Evolutionary conservation across 2,888 invertebrate species (phyloP), one percentile per base, ranked within the genome.

Genomic region (Temnothorax ravouxi): DNA sequence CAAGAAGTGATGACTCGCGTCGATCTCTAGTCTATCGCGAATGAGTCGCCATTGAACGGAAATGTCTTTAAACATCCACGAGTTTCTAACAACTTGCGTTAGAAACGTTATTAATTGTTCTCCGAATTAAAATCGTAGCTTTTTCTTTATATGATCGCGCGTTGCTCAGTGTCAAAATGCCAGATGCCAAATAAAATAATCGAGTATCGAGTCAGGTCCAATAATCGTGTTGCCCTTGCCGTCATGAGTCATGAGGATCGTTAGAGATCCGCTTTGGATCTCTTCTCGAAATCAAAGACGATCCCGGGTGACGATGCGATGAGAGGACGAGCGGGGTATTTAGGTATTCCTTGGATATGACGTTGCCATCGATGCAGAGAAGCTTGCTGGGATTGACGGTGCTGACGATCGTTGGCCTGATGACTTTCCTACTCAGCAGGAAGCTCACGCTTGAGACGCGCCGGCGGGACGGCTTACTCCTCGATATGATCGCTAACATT

Each of bases 401-500:
- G 44, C 71, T 91, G 18, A 81, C 79, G 67, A 85, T 85, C 18
- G 47, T 92, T 59, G 84, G 88, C 38, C 64, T 91, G 47, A 84
- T 88, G 8, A 84, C 80, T 6, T 74, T 92, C 15, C 75, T 92
- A 9, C 84, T 88, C 9, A 87, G 87, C 47, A 91, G 84, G 34
- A 85, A 79, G 50, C 67, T 90, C 69, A 71, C 47, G 3, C 54
- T 89, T 13, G 91, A 92, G 8, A 56, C 88, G 11, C 87, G 88
- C 11, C 88, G 84, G 29, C 89, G 88, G 29, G 83, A 90, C 66
- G 71, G 84, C 18, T 11, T 89, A 29, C 66, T 90, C 6, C 88
- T 92, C 25, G 91, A 92, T 69, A 88, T 92, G 85, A 88, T 93
- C 38, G 90, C 89, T 18, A 93, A 93, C 72, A 88, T 93, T 38